Conservation (phyloP, 2,888 invertebrate species). For the Phyllotreta cruciferae region DNA sequence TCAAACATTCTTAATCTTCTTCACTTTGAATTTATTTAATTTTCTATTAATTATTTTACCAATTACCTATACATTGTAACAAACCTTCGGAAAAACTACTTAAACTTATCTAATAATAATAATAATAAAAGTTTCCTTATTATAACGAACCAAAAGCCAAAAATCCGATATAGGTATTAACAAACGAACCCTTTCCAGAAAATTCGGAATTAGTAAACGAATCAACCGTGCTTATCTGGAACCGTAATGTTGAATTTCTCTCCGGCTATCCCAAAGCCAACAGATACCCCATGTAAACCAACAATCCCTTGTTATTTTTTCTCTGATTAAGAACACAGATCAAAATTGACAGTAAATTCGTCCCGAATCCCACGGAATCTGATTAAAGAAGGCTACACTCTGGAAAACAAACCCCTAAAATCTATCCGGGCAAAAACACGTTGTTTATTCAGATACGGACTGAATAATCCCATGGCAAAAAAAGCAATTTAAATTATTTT, state of each 20-base stretch:
- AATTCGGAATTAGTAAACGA: not conserved
- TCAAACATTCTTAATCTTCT: too few species aligned
- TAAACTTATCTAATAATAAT: too few species aligned
- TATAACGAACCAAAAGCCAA: too few species aligned
- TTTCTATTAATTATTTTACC: too few species aligned
- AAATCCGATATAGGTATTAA: too few species aligned
- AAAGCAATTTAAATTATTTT: too few species aligned
- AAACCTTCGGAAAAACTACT: too few species aligned
- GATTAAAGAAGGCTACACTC: constrained; percentile 46
- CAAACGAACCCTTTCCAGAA: too few species aligned
- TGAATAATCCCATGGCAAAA: not conserved
- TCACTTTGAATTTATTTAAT: too few species aligned
- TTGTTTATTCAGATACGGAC: constrained; percentile 2
- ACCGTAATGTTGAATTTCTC: constrained; percentile 1
- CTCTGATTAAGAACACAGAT: constrained; percentile 48
- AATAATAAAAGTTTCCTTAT: too few species aligned
- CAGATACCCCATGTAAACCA: constrained; percentile 31
- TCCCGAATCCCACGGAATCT: constrained; percentile 49
- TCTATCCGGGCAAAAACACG: constrained; percentile 28
- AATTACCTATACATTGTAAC: too few species aligned
- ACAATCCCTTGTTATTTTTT: constrained; percentile 50
- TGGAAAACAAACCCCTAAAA: constrained; percentile 38
- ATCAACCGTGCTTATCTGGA: not conserved
- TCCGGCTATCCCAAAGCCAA: constrained; percentile 3
- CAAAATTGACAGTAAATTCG: constrained; percentile 53